Evolutionary conservation across 2,113 vertebrate genomes (phyloP).

Genomic region (Gallinago paraguaiae): DNA sequence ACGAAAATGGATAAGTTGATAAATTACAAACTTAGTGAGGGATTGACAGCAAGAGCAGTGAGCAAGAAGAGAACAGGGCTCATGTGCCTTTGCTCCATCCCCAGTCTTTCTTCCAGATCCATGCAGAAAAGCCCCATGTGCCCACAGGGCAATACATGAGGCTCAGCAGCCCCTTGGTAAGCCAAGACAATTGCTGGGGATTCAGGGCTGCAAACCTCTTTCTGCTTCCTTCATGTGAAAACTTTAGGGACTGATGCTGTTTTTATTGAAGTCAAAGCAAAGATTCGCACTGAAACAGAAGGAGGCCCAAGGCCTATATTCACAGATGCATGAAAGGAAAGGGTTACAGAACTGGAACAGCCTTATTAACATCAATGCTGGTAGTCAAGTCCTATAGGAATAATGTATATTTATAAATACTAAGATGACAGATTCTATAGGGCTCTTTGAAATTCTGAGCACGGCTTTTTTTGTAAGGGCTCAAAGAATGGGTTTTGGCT

Average conservation of each 20-base stretch:
- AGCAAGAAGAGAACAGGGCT: background rate
- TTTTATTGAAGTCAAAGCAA: background rate
- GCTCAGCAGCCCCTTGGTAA: background rate
- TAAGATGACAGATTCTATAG: constrained; percentile 38
- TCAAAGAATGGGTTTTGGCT: constrained; percentile 26
- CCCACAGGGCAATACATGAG: background rate
- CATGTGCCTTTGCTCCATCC: background rate
- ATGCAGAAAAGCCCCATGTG: background rate
- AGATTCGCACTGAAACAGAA: background rate
- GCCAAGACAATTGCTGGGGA: background rate
- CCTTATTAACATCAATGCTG: constrained; percentile 34
- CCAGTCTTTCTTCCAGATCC: background rate
- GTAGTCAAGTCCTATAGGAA: constrained; percentile 17
- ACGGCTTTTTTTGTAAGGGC: background rate
- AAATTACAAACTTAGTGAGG: background rate
- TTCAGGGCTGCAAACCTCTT: background rate
- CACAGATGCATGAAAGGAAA: background rate
- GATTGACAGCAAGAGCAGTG: background rate
- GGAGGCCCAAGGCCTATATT: background rate
- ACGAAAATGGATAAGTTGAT: background rate
- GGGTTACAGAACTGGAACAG: constrained; percentile 14
- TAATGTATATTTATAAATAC: constrained; percentile 56
- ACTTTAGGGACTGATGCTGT: background rate
- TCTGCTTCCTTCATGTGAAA: background rate
- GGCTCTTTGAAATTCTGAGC: constrained; percentile 50